phyloP scores from a whole-genome alignment of 2,888 invertebrate genomes.

The Panopea generosa region DNA sequence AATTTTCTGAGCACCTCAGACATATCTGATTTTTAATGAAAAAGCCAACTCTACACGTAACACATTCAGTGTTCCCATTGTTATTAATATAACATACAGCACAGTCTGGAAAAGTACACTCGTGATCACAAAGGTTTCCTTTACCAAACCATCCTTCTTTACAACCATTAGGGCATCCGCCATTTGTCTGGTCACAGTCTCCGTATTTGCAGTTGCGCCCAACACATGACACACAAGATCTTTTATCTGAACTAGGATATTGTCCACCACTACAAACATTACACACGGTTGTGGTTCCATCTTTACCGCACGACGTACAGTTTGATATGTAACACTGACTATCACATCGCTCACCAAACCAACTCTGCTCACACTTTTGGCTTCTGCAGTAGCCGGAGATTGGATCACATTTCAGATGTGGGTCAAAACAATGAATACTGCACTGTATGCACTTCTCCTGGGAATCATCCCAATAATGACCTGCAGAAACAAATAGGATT shows the following conservation, averaged over 20 bases:
- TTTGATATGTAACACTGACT: conserved; percentile 50
- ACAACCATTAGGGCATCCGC: conserved; percentile 59
- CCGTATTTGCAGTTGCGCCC: conserved; percentile 28
- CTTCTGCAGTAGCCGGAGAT: conserved; percentile 57
- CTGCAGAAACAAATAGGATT: no score
- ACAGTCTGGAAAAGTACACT: conserved; percentile 54
- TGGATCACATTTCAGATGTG: conserved; percentile 46
- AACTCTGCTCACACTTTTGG: conserved; percentile 44
- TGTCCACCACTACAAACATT: conserved; percentile 19
- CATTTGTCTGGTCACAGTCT: conserved; percentile 41
- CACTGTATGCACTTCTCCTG: conserved; percentile 54
- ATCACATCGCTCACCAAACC: conserved; percentile 60
- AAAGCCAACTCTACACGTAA: conserved; percentile 45
- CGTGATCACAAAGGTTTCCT: conserved; percentile 37
- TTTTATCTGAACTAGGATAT: conserved; percentile 6
- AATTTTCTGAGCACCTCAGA: conserved; percentile 44
- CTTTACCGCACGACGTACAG: conserved; percentile 49
- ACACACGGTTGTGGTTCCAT: conserved; percentile 10
- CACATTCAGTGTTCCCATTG: conserved; percentile 24
- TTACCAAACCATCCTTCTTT: conserved; percentile 58
- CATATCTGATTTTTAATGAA: conserved; percentile 38
- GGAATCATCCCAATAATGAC: no score
- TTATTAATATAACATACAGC: conserved; percentile 36
- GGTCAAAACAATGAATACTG: conserved; percentile 50
- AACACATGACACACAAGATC: conserved; percentile 34